Evolutionary conservation across 1,140 invertebrate genomes (phyloP).

Genomic region (Archegozetes longisetosus): DNA sequence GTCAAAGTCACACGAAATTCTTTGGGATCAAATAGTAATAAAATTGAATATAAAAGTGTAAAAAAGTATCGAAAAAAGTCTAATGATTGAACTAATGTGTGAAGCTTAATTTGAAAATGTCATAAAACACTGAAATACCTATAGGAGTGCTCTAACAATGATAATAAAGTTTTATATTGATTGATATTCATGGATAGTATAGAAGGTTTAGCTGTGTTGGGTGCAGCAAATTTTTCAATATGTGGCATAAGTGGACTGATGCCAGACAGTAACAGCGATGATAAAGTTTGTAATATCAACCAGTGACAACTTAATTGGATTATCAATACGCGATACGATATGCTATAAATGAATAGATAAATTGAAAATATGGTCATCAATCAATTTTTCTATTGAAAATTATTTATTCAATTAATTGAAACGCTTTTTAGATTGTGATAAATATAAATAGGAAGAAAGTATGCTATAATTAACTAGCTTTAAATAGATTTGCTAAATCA

Average conservation of each 20-base stretch:
- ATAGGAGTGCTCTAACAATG: background rate
- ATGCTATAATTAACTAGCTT: no score
- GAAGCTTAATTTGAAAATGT: no score
- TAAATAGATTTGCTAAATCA: no score
- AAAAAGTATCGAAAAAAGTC: no score
- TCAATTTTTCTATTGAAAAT: no score
- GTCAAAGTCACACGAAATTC: constrained; percentile 48
- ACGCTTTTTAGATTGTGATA: no score
- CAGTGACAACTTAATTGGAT: background rate
- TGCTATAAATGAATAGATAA: background rate
- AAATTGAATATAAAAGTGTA: background rate
- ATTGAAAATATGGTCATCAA: no score
- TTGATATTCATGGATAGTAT: background rate
- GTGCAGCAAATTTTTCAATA: background rate
- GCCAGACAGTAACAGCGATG: background rate
- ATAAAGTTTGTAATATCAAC: background rate
- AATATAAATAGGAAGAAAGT: no score
- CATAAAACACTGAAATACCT: no score
- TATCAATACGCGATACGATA: background rate
- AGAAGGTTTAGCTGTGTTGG: background rate
- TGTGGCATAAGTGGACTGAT: background rate
- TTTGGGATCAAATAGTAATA: no score
- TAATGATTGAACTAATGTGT: no score
- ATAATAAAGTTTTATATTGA: background rate
- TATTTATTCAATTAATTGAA: no score